Percentiles rank a stretch among this genome's conserved stretches.
Conservation (phyloP, 2,797 vertebrate species). For the Arctocebus calabarensis region DNA sequence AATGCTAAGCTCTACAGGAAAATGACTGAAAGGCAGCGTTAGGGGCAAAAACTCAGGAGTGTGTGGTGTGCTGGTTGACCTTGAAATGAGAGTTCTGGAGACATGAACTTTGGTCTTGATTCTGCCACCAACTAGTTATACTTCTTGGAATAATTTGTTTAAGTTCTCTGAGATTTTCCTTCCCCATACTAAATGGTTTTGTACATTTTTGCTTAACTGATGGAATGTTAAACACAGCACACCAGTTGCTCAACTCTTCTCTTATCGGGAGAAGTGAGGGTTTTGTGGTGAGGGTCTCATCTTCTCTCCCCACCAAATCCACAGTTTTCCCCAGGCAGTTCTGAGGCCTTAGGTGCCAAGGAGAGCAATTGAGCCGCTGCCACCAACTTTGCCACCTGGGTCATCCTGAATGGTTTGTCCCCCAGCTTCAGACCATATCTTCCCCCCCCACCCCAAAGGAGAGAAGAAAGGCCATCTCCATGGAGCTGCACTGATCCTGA, state of each 20-base stretch:
- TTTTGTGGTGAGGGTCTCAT: background rate
- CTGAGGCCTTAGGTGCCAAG: background rate
- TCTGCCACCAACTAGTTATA: background rate
- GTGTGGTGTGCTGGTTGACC: background rate
- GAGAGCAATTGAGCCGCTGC: background rate
- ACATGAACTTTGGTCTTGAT: background rate
- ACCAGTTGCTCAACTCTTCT: fast-evolving
- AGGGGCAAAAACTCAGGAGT: background rate
- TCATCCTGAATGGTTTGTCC: background rate
- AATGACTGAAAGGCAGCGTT: background rate
- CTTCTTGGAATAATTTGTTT: background rate
- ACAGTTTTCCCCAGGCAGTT: background rate
- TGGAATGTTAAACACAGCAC: background rate
- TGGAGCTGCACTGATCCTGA: background rate
- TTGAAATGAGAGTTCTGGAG: background rate
- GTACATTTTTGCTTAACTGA: background rate
- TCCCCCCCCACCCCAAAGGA: background rate
- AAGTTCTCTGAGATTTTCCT: background rate
- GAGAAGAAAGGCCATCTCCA: too few species aligned
- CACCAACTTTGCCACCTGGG: background rate
- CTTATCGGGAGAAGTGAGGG: background rate
- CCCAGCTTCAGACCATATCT: background rate
- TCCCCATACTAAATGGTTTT: background rate
- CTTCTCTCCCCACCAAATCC: background rate
- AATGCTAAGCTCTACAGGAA: background rate